phyloP scores from a whole-genome alignment of 2,797 vertebrate genomes.

The Fistularia tabacaria region DNA sequence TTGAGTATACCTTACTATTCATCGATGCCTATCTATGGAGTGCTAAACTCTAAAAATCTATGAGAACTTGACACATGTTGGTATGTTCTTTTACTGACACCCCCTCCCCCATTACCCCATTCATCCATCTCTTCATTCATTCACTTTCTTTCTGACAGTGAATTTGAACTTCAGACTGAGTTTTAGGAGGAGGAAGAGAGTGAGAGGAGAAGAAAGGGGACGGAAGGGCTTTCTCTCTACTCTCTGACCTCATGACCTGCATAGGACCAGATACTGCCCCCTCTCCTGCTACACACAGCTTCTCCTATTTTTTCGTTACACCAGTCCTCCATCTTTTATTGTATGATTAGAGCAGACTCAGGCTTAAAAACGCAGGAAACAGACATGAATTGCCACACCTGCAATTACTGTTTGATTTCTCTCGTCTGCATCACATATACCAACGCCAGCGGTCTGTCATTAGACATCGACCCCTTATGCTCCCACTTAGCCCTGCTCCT shows the following conservation, averaged over 20 bases:
- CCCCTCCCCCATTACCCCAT: conserved; percentile 26
- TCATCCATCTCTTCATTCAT: conserved; percentile 32
- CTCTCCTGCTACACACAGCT: conserved; percentile 6
- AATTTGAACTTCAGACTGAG: conserved; percentile 63
- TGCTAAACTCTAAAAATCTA: neutral
- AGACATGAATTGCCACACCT: conserved; percentile 27
- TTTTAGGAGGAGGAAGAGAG: conserved; percentile 22
- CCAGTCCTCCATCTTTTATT: neutral
- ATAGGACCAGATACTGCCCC: conserved; percentile 36
- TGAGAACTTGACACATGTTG: conserved; percentile 34
- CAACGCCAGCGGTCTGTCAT: conserved; percentile 63
- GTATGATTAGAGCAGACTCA: neutral
- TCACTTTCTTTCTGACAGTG: conserved; percentile 51
- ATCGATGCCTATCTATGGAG: neutral
- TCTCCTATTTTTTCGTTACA: conserved; percentile 17
- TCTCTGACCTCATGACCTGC: conserved; percentile 61
- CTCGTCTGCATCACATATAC: conserved; percentile 69
- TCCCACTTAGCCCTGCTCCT: conserved; percentile 24
- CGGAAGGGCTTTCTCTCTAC: conserved; percentile 39
- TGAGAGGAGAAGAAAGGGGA: conserved; percentile 36
- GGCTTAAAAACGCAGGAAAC: conserved; percentile 15
- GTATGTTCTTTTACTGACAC: conserved; percentile 5
- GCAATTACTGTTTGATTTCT: conserved; percentile 60
- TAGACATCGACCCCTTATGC: conserved; percentile 69
- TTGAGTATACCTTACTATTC: no score